Conservation (phyloP, 2,797 vertebrate genomes). For the Pachyuromys duprasi region DNA sequence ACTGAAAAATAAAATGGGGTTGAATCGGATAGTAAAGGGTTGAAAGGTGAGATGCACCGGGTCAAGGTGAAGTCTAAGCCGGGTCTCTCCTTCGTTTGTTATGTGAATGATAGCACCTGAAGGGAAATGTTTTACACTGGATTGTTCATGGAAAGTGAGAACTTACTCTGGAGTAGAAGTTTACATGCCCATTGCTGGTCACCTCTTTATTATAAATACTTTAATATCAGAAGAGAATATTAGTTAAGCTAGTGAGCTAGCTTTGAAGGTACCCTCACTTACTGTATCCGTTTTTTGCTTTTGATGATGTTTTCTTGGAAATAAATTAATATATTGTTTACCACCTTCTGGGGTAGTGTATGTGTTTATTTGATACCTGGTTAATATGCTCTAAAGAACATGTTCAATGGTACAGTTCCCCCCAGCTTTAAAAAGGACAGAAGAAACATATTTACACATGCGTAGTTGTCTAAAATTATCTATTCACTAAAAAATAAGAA, state of each 20-base stretch:
- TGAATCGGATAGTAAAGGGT: not conserved
- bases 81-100: not conserved
- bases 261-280: not conserved
- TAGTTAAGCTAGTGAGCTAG: constrained; percentile 17
- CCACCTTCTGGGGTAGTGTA: constrained; percentile 16
- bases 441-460: not conserved
- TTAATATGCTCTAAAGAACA: not conserved
- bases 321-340: constrained; percentile 83
- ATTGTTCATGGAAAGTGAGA: constrained; percentile 7
- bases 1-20: not conserved
- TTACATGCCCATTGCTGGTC: constrained; percentile 61
- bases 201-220: not conserved
- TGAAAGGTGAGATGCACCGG: not conserved
- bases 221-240: not conserved
- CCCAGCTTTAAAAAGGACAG: not conserved
- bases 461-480: not conserved
- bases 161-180: constrained; percentile 62
- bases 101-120: not conserved
- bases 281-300: constrained; percentile 40
- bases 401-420: not conserved
- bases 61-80: not conserved
- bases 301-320: constrained; percentile 46
- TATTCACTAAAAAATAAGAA: not conserved
- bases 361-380: not conserved
- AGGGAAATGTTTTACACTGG: constrained; percentile 64